Percentiles rank a stretch among this genome's conserved stretches.
Evolutionary conservation across 2,113 vertebrate species (phyloP).

Genomic region (Phalacrocorax pelagicus): DNA sequence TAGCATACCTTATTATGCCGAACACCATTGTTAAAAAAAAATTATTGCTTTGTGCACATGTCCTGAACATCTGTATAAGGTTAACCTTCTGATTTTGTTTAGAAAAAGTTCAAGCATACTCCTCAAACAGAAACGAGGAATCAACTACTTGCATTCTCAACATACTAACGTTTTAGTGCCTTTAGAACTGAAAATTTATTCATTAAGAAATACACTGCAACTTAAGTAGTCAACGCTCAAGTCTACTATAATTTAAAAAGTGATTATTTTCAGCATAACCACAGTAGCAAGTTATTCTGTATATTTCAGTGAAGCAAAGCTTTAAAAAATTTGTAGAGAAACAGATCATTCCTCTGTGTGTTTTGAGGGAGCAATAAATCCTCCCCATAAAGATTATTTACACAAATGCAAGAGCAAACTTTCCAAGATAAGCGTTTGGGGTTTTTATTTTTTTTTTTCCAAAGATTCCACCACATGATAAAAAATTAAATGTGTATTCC

Average conservation of each 20-base stretch:
- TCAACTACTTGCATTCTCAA: not conserved
- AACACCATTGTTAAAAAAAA: not conserved
- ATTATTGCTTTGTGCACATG: not conserved
- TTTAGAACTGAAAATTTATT: not conserved
- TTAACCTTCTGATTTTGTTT: too few species aligned
- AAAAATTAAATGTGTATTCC: not conserved
- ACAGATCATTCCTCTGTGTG: not conserved
- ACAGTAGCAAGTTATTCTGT: not conserved
- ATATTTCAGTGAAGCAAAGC: constrained; percentile 53
- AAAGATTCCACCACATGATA: not conserved
- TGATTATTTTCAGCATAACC: not conserved
- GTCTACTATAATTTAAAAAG: not conserved
- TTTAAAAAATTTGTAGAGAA: not conserved
- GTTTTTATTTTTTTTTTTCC: not conserved
- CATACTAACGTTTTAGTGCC: not conserved
- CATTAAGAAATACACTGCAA: not conserved
- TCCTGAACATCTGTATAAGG: not conserved
- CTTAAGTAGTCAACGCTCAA: not conserved
- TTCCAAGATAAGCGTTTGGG: not conserved
- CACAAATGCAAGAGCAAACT: constrained; percentile 29
- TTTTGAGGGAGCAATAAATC: not conserved
- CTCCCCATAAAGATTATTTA: not conserved
- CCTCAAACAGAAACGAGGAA: not conserved
- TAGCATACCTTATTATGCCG: not conserved
- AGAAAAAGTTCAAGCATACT: not conserved